Conservation (phyloP, 2,888 invertebrate species). For the Ecliptopera silaceata region DNA sequence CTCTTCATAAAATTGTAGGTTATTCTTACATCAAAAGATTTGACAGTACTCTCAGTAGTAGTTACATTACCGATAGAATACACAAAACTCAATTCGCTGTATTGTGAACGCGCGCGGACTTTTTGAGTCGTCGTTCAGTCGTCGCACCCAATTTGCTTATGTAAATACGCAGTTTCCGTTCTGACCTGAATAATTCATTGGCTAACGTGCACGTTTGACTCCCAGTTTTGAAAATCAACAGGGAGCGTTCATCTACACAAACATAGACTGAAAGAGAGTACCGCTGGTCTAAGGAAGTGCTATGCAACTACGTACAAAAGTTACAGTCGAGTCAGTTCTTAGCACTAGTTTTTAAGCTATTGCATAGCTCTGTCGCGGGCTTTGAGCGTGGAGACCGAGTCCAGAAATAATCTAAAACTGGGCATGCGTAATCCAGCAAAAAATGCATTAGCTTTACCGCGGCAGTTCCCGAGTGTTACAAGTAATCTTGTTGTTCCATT, state of each 20-base stretch:
- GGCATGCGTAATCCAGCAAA: too few species aligned
- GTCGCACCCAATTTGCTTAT: conserved; percentile 81
- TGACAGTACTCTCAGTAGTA: conserved; percentile 8
- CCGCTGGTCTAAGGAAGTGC: neutral
- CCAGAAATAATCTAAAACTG: too few species aligned
- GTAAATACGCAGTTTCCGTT: conserved; percentile 80
- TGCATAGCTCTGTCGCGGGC: too few species aligned
- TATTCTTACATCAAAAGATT: too few species aligned
- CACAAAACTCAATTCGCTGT: conserved; percentile 35
- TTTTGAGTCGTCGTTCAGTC: conserved; percentile 49
- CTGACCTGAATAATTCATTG: conserved; percentile 79
- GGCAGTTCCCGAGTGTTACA: too few species aligned
- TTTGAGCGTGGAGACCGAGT: too few species aligned
- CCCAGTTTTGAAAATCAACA: conserved; percentile 77
- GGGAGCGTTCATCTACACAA: conserved; percentile 59
- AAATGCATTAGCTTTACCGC: too few species aligned
- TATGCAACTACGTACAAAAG: too few species aligned
- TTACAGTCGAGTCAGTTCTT: too few species aligned
- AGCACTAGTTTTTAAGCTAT: too few species aligned
- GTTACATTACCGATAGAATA: conserved; percentile 27
- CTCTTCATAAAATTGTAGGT: too few species aligned
- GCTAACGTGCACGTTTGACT: conserved; percentile 69
- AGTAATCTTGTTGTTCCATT: too few species aligned
- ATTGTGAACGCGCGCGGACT: conserved; percentile 43
- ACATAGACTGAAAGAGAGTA: conserved; percentile 49